Percentiles rank a stretch among this genome's conserved stretches.
These are phyloP conservation scores for Poeciliopsis presidionis DNA, from an alignment of 2,797 vertebrate genomes.

Conservation along the genomic window DNA sequence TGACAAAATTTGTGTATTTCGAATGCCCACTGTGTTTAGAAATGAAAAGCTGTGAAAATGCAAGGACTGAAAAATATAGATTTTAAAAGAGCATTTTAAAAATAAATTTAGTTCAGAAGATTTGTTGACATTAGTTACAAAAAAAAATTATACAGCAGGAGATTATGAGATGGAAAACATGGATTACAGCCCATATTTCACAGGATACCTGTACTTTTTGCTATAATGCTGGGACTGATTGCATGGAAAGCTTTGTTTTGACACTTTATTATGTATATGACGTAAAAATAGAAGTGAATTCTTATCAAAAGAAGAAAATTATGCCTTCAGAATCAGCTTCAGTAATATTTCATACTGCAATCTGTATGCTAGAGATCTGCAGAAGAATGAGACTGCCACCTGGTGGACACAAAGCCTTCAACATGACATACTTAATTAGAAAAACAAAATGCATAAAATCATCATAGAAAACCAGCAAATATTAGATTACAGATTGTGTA, in stretches of 20 bases:
- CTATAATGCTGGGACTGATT: background rate
- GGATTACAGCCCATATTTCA: background rate
- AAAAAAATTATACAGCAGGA: background rate
- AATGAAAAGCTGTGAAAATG: slow-evolving; percentile 4
- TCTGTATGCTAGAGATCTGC: background rate
- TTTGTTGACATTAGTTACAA: background rate
- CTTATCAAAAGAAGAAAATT: background rate
- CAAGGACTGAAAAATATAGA: background rate
- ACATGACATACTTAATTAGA: slow-evolving; percentile 3
- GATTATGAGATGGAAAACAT: background rate
- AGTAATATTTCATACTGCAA: background rate
- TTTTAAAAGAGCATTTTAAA: background rate
- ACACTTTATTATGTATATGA: background rate
- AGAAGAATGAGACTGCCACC: slow-evolving; percentile 5
- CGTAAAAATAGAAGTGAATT: background rate
- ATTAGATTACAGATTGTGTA: slow-evolving; percentile 5
- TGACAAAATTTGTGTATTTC: background rate
- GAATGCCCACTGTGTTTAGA: slow-evolving; percentile 3
- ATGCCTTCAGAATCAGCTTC: background rate
- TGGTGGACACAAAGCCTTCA: slow-evolving; percentile 36
- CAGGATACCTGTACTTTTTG: background rate
- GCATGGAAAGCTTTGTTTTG: background rate
- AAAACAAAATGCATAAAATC: slow-evolving; percentile 8
- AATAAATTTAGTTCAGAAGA: background rate
- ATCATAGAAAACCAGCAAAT: background rate